Evolutionary conservation across 1,140 invertebrate genomes (phyloP), one percentile per base, ranked within the genome.

Genomic region (Euwallacea fornicatus): DNA sequence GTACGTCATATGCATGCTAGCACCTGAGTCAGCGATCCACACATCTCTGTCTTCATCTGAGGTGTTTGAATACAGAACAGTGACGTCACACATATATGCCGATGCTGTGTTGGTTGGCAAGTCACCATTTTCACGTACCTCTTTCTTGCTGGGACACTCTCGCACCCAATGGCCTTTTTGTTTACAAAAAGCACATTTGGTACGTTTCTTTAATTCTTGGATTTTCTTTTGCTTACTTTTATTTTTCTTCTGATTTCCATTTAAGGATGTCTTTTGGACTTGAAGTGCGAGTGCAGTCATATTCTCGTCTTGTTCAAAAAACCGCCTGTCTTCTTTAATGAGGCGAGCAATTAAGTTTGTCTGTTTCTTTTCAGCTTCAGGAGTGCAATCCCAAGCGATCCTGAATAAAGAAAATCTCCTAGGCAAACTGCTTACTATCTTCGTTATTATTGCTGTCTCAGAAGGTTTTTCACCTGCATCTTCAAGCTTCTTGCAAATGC

Each of bases 1-100:
- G 10, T 21, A 61, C 8, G 59, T 67, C 56, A 67, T 58, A 21
- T 67, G 66, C 41, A 67, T 63, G 13, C 67, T 69, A 21, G 67
- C 67, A n/a, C 58, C 67, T 9, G 67, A 69, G 13, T 69, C 67
- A 63, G 59, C 43, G 8, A 62, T 44, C 67, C 67, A 69, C 10
- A 15, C 67, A 50, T 66, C 65, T 8, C 54, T 59, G 46, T 65
- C 63, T n/a, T 54, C 46, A 41, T 60, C 65, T 42, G 47, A 8
- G 16, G 47, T 66, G n/a, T 9, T 9, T 42, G 21, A 56, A 66
- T 41, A 66, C 8, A 43, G 42, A 16, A 53, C 65, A 0, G 9
- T 13, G 11, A 56, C 21, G 21, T 66, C 65, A 43, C 50, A 59
- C 7, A 58, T 42, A 42, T 33, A 58, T 33, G 15, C 46, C 42